These are phyloP conservation scores for Masticophis lateralis DNA, from an alignment of 2,797 vertebrate species.

Conservation along the genomic window DNA sequence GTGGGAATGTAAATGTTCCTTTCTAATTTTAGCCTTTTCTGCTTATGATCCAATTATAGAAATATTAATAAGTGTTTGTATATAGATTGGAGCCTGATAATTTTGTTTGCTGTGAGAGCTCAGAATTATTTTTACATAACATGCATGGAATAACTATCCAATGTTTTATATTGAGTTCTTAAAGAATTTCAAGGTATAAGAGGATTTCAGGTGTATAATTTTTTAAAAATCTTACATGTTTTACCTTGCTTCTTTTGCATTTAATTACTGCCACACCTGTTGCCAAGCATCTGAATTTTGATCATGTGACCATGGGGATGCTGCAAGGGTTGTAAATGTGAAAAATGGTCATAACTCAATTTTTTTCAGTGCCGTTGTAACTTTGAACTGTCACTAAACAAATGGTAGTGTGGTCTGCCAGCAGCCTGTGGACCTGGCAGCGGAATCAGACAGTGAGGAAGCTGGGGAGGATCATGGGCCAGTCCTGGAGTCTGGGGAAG, in stretches of 20 bases:
- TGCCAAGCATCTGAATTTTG: background rate
- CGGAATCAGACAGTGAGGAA: too few relatives aligned
- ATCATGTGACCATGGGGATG: background rate
- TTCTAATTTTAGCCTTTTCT: background rate
- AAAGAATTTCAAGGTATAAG: background rate
- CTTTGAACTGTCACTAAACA: background rate
- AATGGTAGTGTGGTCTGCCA: background rate
- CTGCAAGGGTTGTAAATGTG: background rate
- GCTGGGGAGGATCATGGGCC: too few relatives aligned
- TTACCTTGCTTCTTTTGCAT: background rate
- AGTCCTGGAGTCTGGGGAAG: too few relatives aligned
- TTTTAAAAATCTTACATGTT: background rate
- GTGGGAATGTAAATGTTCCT: background rate
- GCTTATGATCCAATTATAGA: slow-evolving; percentile 10
- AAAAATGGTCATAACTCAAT: too few relatives aligned
- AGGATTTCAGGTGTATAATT: background rate
- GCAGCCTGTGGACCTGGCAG: too few relatives aligned
- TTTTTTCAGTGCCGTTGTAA: background rate
- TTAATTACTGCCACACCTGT: background rate
- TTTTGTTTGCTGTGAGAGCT: background rate
- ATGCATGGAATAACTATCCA: background rate
- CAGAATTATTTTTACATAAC: background rate
- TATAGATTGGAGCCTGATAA: background rate
- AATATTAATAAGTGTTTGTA: slow-evolving; percentile 26
- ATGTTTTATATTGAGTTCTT: background rate